phyloP scores from a whole-genome alignment of 1,140 invertebrate genomes.

The Magallana ariakensis region DNA sequence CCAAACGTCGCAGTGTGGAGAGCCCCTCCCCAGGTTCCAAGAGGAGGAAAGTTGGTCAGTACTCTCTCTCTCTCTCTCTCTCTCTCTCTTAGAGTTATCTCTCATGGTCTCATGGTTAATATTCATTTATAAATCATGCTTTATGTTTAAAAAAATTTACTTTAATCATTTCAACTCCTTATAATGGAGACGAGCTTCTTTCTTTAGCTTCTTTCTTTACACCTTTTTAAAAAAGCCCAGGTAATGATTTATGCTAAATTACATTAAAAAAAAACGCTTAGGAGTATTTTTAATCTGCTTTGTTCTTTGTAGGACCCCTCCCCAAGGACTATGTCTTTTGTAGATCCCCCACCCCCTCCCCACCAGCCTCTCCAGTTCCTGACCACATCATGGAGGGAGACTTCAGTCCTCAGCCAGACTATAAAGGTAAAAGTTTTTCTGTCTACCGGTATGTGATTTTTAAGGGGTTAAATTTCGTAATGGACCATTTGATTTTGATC shows the following conservation, averaged over 20 bases:
- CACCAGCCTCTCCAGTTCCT: conserved; percentile 52
- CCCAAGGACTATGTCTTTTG: conserved; percentile 85
- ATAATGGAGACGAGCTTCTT: too few relatives aligned
- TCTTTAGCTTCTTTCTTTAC: too few relatives aligned
- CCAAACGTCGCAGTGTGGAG: conserved; percentile 72
- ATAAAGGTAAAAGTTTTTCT: neutral
- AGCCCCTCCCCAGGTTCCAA: conserved; percentile 80
- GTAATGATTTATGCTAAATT: too few relatives aligned
- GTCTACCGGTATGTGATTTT: too few relatives aligned
- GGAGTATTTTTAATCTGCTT: neutral
- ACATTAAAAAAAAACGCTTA: too few relatives aligned
- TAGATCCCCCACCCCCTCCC: conserved; percentile 78
- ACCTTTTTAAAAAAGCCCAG: too few relatives aligned
- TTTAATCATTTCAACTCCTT: too few relatives aligned
- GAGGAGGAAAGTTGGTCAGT: conserved; percentile 87
- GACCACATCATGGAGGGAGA: conserved; percentile 14
- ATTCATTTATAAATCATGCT: too few relatives aligned
- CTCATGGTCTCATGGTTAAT: too few relatives aligned
- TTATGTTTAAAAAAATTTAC: too few relatives aligned
- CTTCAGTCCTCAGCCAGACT: neutral
- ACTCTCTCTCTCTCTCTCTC: neutral
- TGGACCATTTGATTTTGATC: too few relatives aligned
- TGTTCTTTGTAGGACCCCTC: conserved; percentile 83
- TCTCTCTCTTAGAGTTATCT: neutral
- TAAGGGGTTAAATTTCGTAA: too few relatives aligned